Base-by-base conservation (phyloP, 2,888 invertebrate genomes). In the Acrobasis consociella region DNA sequence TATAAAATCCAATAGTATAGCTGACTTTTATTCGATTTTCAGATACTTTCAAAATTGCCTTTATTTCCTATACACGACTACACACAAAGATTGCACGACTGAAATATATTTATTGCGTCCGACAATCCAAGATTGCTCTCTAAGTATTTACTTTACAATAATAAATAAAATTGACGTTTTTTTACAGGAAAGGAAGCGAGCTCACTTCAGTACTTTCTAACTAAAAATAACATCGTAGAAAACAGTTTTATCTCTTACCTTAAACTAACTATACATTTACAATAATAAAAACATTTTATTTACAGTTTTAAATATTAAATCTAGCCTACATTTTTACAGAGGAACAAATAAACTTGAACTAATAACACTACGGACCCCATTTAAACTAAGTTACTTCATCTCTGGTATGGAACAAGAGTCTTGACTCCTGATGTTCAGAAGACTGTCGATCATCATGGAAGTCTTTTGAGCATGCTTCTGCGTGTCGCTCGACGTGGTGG, bases 221-320 rank as follows among this genome's bases (percentile, higher is more conserved):
- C 60, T 39, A 60, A 60, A 60, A 17, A 11, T 59, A 56, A 56
- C 56, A 60, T 82, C 79, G 83, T 85, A 89, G 81, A 89, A 90
- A 89, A 87, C 74, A 74, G 71, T 74, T 79, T 76, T 78, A 78
- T 82, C 77, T 82, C 78, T 77, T 76, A 77, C 69, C 80, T 80
- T 81, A 78, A 72, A 72, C 77, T 78, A 82, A 81, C 86, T 86
- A 87, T 81, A 77, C 83, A 91, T 87, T 85, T 91, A 89, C 83
- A 89, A 83, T 83, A 87, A 85, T 88, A 90, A 87, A 89, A 90
- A 88, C 87, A 87, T 89, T 89, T 86, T 91, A 91, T 91, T 83
- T 91, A 91, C 91, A 91, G 70, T 65, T 76, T 89, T 89, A 90
- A 89, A 88, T 88, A 88, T 83, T 82, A 83, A 77, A 74, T 74